phyloP scores from a whole-genome alignment of 2,113 vertebrate genomes.

The Syngnathoides biaculeatus region DNA sequence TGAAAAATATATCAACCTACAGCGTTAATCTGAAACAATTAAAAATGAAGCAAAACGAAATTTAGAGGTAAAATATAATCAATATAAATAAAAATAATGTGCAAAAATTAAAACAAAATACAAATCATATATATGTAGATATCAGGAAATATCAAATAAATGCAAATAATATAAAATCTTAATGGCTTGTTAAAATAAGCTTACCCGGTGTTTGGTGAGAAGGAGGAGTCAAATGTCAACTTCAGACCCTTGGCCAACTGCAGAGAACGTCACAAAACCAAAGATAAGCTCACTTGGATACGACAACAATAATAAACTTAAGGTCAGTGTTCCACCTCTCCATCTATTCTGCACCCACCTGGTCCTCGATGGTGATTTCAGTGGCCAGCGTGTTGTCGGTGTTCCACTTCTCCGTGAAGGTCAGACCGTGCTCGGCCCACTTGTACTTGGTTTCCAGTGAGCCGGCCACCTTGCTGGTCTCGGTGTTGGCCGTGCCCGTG shows the following conservation, averaged over 20 bases:
- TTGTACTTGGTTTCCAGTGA: constrained; percentile 97
- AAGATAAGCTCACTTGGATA: neutral
- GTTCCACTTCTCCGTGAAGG: constrained; percentile 97
- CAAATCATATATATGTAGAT: too few relatives aligned
- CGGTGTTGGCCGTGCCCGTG: constrained; percentile 90
- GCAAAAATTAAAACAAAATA: neutral
- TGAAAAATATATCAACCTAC: too few relatives aligned
- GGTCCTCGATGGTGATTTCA: constrained; percentile 86
- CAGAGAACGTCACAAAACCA: constrained; percentile 10
- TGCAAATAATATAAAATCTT: neutral
- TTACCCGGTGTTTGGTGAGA: constrained; percentile 98
- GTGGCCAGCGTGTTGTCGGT: constrained; percentile 95
- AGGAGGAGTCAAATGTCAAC: constrained; percentile 94
- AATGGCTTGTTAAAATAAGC: neutral
- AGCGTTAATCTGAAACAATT: too few relatives aligned
- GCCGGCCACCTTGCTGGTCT: constrained; percentile 91
- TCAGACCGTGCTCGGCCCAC: constrained; percentile 90
- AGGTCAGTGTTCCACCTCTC: neutral
- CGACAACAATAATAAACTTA: neutral
- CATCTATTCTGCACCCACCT: constrained; percentile 24
- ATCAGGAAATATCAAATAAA: neutral
- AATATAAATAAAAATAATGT: too few relatives aligned
- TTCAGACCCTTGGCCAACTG: constrained; percentile 90
- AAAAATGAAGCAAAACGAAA: too few relatives aligned
- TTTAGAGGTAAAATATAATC: too few relatives aligned